Percentiles rank a stretch among this genome's conserved stretches.
Evolutionary conservation across 2,888 invertebrate genomes (phyloP).

Genomic region (Piscicola geometra): DNA sequence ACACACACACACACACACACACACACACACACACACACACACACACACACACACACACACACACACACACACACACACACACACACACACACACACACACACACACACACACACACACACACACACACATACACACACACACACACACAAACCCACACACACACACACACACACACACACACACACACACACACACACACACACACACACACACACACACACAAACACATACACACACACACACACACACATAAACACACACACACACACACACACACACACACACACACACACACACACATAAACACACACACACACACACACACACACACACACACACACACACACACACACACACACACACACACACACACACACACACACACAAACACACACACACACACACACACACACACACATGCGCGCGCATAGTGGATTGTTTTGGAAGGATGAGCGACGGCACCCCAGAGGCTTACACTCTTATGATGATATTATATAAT

Average conservation of each 20-base stretch:
- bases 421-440: too few relatives aligned
- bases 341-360: too few relatives aligned
- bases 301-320: slow-evolving; percentile 10
- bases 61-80: slow-evolving; percentile 18
- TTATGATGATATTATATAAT: too few relatives aligned
- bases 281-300: slow-evolving; percentile 20
- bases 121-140: too few relatives aligned
- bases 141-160: too few relatives aligned
- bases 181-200: too few relatives aligned
- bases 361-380: too few relatives aligned
- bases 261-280: slow-evolving; percentile 18
- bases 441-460: too few relatives aligned
- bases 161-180: too few relatives aligned
- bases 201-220: not conserved
- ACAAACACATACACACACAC: slow-evolving; percentile 18
- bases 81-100: slow-evolving; percentile 21
- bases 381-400: too few relatives aligned
- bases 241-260: slow-evolving; percentile 14
- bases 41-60: slow-evolving; percentile 18
- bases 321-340: not conserved
- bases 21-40: slow-evolving; percentile 20
- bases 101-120: not conserved
- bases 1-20: slow-evolving; percentile 20
- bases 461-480: too few relatives aligned
- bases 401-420: too few relatives aligned